A percentile compares a stretch with the other conserved stretches of the same genome.
Conservation (phyloP, 2,113 vertebrate genomes). For the Phaethornis superciliosus region DNA sequence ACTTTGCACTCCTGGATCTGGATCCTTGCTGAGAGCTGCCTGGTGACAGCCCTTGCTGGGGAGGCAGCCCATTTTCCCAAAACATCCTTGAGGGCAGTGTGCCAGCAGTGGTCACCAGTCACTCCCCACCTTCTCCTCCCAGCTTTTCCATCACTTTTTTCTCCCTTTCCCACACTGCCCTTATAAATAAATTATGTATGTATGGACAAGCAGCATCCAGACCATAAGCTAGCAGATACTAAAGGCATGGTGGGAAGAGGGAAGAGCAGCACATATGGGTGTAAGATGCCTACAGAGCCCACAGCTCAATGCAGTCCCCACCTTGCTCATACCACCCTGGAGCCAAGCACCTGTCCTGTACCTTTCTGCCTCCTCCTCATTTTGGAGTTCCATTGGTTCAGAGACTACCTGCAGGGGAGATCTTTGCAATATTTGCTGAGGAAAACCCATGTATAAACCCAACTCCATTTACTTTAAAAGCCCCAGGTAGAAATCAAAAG, state of each 20-base stretch:
- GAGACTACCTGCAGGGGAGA: neutral
- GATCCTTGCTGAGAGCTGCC: neutral
- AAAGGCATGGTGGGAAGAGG: neutral
- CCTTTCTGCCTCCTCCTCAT: neutral
- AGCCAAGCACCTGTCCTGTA: neutral
- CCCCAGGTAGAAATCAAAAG: neutral
- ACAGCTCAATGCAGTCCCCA: neutral
- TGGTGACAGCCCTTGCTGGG: neutral
- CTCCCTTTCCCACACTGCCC: neutral
- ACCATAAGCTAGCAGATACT: neutral
- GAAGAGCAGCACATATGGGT: neutral
- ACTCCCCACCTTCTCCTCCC: neutral
- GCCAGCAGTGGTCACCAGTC: neutral
- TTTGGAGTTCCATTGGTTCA: neutral
- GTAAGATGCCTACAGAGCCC: too few relatives aligned
- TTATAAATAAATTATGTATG: neutral
- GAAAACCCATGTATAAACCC: neutral
- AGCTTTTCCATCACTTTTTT: neutral
- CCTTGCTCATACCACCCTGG: accelerated
- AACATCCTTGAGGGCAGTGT: neutral
- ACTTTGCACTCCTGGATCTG: neutral
- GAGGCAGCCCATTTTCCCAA: neutral
- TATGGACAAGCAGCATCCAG: neutral
- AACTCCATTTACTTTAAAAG: neutral
- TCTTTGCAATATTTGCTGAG: neutral